Evolutionary conservation across 2,113 vertebrate genomes (phyloP), one percentile per base, ranked within the genome.

Genomic region (Sinocyclocheilus maitianheensis): DNA sequence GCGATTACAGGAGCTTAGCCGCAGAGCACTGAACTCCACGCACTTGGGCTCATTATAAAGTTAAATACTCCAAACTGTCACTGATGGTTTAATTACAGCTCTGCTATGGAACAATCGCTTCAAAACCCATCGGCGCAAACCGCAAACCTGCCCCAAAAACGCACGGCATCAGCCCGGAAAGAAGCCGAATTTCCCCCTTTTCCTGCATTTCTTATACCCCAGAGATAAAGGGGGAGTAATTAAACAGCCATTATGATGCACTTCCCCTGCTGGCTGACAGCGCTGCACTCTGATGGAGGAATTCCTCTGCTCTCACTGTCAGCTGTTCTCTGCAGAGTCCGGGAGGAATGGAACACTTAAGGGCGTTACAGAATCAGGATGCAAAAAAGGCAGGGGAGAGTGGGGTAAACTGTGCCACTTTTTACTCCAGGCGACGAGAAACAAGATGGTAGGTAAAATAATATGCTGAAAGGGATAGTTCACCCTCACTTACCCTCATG

Each of bases 61-160:
- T 93, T 93, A 95, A 94, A 95, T 92, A 94, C 93, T 93, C 91
- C 89, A 93, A 93, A 94, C 93, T 93, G 91, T 92, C 90, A 91
- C 89, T 94, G 93, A 94, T 90, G 91, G 88, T 92, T 95, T 94
- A 94, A 94, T 95, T 94, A 94, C 91, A 90, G 91, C 89, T 93
- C 86, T 84, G 89, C 89, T 65, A 77, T 87, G 84, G 91, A 93
- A 93, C 92, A 92, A 94, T 93, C 90, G 88, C 88, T 92, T 92
- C 77, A 86, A 58, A 87, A 92, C 90, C 89, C 91, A 86, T 91
- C 88, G 90, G 60, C 22, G 63, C 83, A 43, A 86, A 85, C 91
- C 88, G 88, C 83, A 90, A 91, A 92, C 90, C 88, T 92, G 91
- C 91, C 89, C 81, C 87, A 63, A 84, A 84, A 90, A 91, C 84